Percentiles rank a stretch among this genome's conserved stretches.
Conservation (phyloP, 37 sponge, comb jelly and placozoan species). For the Amphimedon queenslandica region DNA sequence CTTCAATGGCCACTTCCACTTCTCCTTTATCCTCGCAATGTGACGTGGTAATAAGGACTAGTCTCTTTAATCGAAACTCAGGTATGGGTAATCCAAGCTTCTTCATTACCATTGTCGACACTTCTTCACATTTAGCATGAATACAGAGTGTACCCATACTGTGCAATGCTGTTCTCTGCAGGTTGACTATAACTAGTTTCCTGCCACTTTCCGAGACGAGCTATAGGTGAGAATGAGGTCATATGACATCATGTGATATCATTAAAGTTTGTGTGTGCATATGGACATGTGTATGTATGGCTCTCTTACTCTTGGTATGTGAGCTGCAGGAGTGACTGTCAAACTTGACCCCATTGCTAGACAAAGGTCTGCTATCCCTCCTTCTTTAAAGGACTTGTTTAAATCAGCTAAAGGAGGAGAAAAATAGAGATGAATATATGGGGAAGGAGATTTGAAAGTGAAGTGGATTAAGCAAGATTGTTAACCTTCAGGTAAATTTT, state of each 20-base stretch:
- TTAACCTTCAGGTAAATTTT: constrained; percentile 68
- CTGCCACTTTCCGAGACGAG: not conserved
- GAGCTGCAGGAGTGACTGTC: constrained; percentile 74
- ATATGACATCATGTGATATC: not conserved
- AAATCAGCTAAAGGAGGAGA: constrained; percentile 34
- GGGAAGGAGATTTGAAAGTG: not conserved
- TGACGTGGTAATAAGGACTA: not conserved
- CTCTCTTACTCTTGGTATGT: constrained; percentile 54
- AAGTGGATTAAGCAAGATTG: not conserved
- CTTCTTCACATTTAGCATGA: constrained; percentile 67
- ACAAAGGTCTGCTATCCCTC: constrained; percentile 55
- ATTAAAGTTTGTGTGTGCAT: no score
- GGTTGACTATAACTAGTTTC: constrained; percentile 69
- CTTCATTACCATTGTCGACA: constrained; percentile 39
- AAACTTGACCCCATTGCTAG: constrained; percentile 76
- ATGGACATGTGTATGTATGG: not conserved
- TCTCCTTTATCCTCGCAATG: not conserved
- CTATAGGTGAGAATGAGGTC: constrained; percentile 7
- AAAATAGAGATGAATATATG: not conserved
- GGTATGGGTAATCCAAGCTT: constrained; percentile 61
- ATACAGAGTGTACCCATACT: constrained; percentile 45
- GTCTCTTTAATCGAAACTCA: constrained; percentile 23
- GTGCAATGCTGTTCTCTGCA: constrained; percentile 68
- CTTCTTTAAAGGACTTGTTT: constrained; percentile 56
- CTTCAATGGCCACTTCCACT: constrained; percentile 29